Evolutionary conservation across 2,888 invertebrate species (phyloP), one percentile per base, ranked within the genome.

Genomic region (Lobophora halterata): DNA sequence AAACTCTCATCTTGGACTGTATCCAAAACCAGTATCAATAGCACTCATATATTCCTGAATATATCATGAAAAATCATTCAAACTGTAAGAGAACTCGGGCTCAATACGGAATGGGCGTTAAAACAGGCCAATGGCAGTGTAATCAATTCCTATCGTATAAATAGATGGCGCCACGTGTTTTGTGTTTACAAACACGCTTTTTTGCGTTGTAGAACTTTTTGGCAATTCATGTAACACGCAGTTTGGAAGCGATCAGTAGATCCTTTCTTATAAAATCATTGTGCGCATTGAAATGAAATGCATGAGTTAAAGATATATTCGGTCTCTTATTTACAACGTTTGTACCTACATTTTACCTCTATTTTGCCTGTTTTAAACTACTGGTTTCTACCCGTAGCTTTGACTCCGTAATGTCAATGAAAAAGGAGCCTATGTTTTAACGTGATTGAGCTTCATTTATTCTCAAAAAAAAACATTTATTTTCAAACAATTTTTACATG

Each of bases 161-260:
- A 42, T 19, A 56, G 55, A 49, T 44, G 51, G 49, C 50, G 34
- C 42, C 47, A 49, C 47, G 47, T 43, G 49, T 23, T 36, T 25
- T 41, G 11, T 42, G 49, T 52, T 53, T 53, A 49, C 45, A 37
- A 53, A 53, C 45, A 49, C 5, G 21, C 11, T 32, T 26, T 37
- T 38, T 37, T 43, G 40, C 28, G 29, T 20, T 25, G 13, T 6
- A 23, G 32, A 36, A 32, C 16, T 10, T 37, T 38, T 32, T 24
- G 13, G 37, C 27, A 17, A 19, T 26, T 26, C 24, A 36, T 11
- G 1, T 17, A 9, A 1, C 25, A 26, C 28, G 28, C 26, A 21
- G 14, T 27, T 3, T 6, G 6, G 10, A 12, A n/a, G n/a, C n/a
- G n/a, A n/a, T n/a, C n/a, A n/a, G n/a, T n/a, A n/a, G n/a, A n/a